phyloP scores from a whole-genome alignment of 2,113 vertebrate genomes.

The Peromyscus polionotus region DNA sequence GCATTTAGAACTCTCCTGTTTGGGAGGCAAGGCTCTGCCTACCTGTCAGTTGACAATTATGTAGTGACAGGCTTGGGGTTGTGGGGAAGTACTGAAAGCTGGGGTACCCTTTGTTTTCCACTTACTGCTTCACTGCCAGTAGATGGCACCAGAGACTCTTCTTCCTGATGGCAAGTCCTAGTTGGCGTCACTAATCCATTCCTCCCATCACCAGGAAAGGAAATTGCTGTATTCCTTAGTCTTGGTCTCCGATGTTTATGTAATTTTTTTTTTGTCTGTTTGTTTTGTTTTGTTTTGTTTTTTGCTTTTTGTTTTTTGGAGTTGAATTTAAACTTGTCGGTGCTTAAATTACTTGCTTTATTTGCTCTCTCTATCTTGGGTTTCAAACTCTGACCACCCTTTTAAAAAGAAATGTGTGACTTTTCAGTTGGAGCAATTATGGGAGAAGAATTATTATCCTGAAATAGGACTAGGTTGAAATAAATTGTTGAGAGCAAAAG shows the following conservation, averaged over 20 bases:
- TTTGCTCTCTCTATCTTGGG: slow-evolving; percentile 34
- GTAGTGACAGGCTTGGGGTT: background rate
- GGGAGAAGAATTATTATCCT: slow-evolving; percentile 17
- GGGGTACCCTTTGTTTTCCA: slow-evolving; percentile 37
- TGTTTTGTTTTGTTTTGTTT: background rate
- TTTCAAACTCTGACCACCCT: background rate
- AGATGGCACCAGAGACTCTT: slow-evolving; percentile 79
- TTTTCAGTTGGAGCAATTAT: slow-evolving; percentile 44
- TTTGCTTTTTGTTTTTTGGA: slow-evolving; percentile 9
- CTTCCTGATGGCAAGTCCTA: background rate
- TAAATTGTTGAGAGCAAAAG: background rate
- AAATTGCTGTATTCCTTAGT: background rate
- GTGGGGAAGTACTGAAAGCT: background rate
- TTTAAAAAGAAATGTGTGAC: slow-evolving; percentile 29
- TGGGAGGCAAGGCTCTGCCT: background rate
- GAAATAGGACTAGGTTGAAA: slow-evolving; percentile 47
- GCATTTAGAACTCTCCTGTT: slow-evolving; percentile 23
- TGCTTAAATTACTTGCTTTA: slow-evolving; percentile 25
- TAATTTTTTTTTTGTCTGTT: slow-evolving; percentile 11
- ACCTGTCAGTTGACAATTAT: background rate
- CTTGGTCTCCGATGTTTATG: slow-evolving; percentile 44
- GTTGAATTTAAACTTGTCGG: slow-evolving; percentile 43
- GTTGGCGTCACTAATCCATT: background rate
- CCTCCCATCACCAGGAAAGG: background rate
- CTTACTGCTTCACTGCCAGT: slow-evolving; percentile 64